Base-by-base conservation (phyloP, 2,888 invertebrate genomes). In the Helleia helle region DNA sequence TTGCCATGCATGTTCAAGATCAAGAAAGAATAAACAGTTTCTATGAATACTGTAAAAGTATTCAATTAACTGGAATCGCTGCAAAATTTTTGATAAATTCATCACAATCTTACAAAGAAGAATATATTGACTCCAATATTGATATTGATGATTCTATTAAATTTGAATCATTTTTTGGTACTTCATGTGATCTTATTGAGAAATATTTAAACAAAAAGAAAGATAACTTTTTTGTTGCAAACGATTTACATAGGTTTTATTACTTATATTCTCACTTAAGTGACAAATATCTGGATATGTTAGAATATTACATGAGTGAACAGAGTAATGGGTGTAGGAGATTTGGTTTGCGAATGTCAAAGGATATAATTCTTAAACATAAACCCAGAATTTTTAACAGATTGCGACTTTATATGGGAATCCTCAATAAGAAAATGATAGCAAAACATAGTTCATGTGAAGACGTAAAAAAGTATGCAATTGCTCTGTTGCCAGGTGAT, bases 11-110 rank as follows among this genome's bases (percentile, higher is more conserved):
- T 36, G 12, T 76, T 1, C 60, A 45, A 42, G 55, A 59, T 47
- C 56, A 60, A 47, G 37, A 48, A 1, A 59, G 71, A 40, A 52
- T 59, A 7, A 43, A 44, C 8, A 39, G 40, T 3, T 79, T 76
- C 48, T 69, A 59, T 39, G 52, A 56, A 6, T 75, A 70, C 44
- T 74, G 71, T 38, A 44, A 48, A 12, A 50, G 51, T 17, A 41
- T 39, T 3, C 61, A 60, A 39, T 41, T 62, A 4, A 28, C 30
- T 3, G 50, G 56, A 36, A 49, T 60, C 42, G 66, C 71, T 4
- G 26, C 52, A 1, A 75, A 75, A 45, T 76, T 72, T 46, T 51
- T 74, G 1, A 47, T 61, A 29, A 52, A 47, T 11, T 60, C 69
- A 17, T 56, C 65, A 9, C 65, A 68, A 9, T 36, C 42, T 1